Evolutionary conservation across 1,140 invertebrate genomes (phyloP).

Genomic region (Aphelinus atriplicis): DNA sequence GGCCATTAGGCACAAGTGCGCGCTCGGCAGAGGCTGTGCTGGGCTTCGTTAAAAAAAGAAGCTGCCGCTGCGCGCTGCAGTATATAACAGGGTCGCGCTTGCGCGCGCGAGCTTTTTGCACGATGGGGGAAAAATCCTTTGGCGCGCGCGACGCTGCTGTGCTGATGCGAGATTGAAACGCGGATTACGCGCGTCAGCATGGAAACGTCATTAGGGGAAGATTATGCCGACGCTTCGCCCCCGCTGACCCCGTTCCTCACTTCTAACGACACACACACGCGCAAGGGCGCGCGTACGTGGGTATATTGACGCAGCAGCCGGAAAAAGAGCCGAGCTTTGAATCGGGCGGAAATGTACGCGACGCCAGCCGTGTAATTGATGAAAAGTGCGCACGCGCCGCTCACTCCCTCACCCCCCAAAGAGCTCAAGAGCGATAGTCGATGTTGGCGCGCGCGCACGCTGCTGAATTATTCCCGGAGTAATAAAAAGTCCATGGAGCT

Average conservation of each 20-base stretch:
- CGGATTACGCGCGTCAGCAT: constrained; percentile 37
- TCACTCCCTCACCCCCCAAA: no score
- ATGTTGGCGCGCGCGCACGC: background rate
- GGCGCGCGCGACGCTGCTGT: constrained; percentile 16
- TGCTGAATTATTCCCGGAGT: constrained; percentile 15
- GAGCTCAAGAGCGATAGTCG: no score
- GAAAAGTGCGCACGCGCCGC: no score
- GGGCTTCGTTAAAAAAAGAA: constrained; percentile 42
- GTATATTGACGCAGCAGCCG: background rate
- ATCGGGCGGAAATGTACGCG: no score
- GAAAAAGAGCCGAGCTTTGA: background rate
- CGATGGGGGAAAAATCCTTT: constrained; percentile 39
- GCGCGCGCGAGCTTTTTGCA: constrained; percentile 18
- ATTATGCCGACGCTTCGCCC: constrained; percentile 19
- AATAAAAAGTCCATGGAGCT: constrained; percentile 6
- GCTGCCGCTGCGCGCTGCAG: constrained; percentile 35
- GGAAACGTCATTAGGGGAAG: constrained; percentile 31
- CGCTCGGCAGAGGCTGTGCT: constrained; percentile 33
- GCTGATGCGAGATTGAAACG: constrained; percentile 38
- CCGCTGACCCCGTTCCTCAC: constrained; percentile 20
- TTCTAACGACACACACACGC: constrained; percentile 1
- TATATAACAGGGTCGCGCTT: constrained; percentile 17
- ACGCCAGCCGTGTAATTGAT: no score
- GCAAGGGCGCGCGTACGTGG: background rate
- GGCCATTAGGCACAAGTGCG: constrained; percentile 40